Evolutionary conservation across 2,888 invertebrate genomes (phyloP), one percentile per base, ranked within the genome.

Genomic region (Drosophila anomelani): DNA sequence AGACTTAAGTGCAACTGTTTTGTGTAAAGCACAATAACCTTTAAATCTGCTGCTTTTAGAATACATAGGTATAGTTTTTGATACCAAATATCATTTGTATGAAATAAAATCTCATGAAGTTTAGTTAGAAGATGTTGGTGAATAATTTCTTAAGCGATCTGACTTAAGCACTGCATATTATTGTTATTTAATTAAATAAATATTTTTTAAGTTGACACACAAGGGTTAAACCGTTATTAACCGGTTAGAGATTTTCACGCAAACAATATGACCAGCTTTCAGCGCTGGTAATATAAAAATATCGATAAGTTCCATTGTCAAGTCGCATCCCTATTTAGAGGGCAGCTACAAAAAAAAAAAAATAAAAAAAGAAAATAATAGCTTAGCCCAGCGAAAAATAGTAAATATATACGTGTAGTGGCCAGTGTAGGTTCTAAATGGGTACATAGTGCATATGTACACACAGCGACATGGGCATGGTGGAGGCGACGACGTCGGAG

Each of bases 391-490:
- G 43, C 62, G 43, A 51, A 66, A 62, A 62, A 15, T 20, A 20
- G 29, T 6, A n/a, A n/a, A 36, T 44, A 23, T 26, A 51, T 36
- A 66, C 44, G 43, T 51, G 17, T 29, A 32, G 63, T 46, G 63
- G 62, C 15, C 54, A 57, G 46, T 57, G 57, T 59, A 53, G 41
- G 49, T 32, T 49, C 60, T 60, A 36, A 57, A 77, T 77, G 76
- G 55, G 61, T 75, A 72, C 68, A 75, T 75, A 82, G 75, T 44
- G 63, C 60, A 66, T 75, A 75, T 75, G 75, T 60, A 62, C 59
- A 75, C 54, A 46, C 34, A 58, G 49, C 56, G 73, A 64, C 47
- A 57, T 89, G 89, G 76, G 69, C 61, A 87, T 89, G 89, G 79
- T 82, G 49, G 85, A 85, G 59, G 55, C 79, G 43, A 67, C 78